These are phyloP conservation scores for Drosophila gaucha DNA, from an alignment of 2,888 invertebrate species.

Conservation along the genomic window DNA sequence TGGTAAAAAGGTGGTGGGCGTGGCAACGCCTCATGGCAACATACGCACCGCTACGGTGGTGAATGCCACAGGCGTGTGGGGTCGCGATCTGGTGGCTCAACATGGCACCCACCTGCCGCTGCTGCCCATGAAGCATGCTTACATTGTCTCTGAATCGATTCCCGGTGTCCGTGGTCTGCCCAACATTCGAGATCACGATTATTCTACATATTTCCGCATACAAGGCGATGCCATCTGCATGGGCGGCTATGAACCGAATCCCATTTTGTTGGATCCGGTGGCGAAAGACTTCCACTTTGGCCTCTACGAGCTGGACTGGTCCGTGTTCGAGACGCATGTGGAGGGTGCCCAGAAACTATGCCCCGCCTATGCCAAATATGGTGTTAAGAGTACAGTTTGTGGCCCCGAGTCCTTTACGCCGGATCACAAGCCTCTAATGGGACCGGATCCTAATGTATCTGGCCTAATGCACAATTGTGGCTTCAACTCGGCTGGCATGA, in stretches of 20 bases:
- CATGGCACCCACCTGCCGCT: conserved; percentile 88
- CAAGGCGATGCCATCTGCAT: conserved; percentile 93
- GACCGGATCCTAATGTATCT: conserved; percentile 88
- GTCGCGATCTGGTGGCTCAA: conserved; percentile 87
- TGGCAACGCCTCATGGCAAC: conserved; percentile 89
- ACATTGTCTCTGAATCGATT: conserved; percentile 92
- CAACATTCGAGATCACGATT: conserved; percentile 94
- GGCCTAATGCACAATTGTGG: conserved; percentile 95
- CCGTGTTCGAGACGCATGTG: conserved; percentile 92
- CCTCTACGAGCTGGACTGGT: conserved; percentile 94
- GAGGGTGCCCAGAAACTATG: conserved; percentile 90
- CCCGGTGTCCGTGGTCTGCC: conserved; percentile 91
- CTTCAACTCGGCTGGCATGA: conserved; percentile 96
- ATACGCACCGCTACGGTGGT: conserved; percentile 92
- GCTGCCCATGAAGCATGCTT: conserved; percentile 94
- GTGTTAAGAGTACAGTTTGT: conserved; percentile 94
- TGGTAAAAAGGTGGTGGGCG: conserved; percentile 89
- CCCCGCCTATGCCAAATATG: conserved; percentile 90
- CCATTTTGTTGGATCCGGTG: conserved; percentile 91
- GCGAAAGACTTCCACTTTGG: conserved; percentile 92
- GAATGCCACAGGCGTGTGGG: conserved; percentile 92
- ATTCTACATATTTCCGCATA: conserved; percentile 91
- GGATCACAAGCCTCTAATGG: conserved; percentile 95
- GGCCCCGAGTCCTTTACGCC: conserved; percentile 97
- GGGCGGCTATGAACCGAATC: conserved; percentile 95